Base-by-base conservation (phyloP, 2,113 vertebrate species). In the Trogon melanurus region DNA sequence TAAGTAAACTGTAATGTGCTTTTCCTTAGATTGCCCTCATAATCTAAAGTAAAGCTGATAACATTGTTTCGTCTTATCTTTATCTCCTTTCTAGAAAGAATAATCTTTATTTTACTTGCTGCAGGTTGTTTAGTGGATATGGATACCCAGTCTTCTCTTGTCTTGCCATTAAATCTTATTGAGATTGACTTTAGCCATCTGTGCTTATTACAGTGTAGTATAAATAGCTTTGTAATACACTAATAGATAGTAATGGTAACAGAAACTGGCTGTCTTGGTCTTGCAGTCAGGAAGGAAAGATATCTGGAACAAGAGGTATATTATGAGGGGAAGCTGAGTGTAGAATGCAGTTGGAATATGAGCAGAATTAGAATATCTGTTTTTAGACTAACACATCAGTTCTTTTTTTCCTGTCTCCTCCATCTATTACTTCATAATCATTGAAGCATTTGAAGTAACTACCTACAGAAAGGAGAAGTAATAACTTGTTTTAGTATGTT, bases 41-140 rank as follows among this genome's bases (percentile, higher is more conserved):
- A 95, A 95, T 93, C 90, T 98, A 64, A 90, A 73, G 87, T 95
- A 94, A 98, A 95, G 96, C 93, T 97, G 95, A 97, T 97, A 96
- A 97, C 76, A 65, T 94, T 96, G 93, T 96, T 97, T 96, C 89
- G 75, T 88, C 62, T 97, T 91, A 76, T 89, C 83, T 97, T 97
- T 93, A 97, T 96, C 93, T 90, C 82, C 96, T 91, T 96, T 97
- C 95, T 97, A 82, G 53, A 30, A 97, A 95, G 85, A 97, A 94
- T 97, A 97, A 98, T 95, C 94, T 97, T 89, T 90, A 74, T 97
- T 97, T 98, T 90, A 96, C 96, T 80, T 93, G 96, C 79, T 74
- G 29, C 75, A 94, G 62, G 89, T 96, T 97, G 88, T 94, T 97
- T 96, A 96, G 95, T 93, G 85, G 95, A 85, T 96, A 97, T 95